Evolutionary conservation across 2,888 invertebrate species (phyloP).

Genomic region (Hipparchia semele): DNA sequence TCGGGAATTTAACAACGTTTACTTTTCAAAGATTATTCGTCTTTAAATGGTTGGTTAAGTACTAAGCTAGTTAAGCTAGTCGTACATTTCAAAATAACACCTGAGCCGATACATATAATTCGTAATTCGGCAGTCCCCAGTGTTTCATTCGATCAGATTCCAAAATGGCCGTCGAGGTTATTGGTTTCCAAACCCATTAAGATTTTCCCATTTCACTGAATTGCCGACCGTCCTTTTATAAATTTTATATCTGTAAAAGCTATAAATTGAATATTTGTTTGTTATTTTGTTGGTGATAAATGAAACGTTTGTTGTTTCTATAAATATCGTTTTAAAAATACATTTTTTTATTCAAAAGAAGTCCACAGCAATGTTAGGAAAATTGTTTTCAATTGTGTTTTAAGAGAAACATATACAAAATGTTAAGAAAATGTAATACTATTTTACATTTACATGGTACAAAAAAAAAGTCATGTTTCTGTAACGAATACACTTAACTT

Average conservation of each 20-base stretch:
- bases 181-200: conserved; percentile 36
- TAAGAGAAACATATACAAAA: background rate
- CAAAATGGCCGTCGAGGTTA: conserved; percentile 35
- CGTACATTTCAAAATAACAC: conserved; percentile 32
- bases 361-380: background rate
- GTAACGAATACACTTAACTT: no score
- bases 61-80: background rate
- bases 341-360: conserved; percentile 5
- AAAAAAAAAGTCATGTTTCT: no score
- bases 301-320: background rate
- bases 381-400: background rate
- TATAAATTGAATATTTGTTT: conserved; percentile 15
- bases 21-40: background rate
- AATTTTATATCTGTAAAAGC: conserved; percentile 21
- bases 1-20: background rate
- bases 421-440: no score
- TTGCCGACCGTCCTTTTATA: conserved; percentile 28
- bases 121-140: conserved; percentile 27
- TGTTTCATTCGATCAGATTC: conserved; percentile 34
- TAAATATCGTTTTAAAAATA: conserved; percentile 7
- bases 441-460: no score
- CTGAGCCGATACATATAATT: conserved; percentile 35
- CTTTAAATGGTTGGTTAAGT: no score
- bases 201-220: conserved; percentile 34
- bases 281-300: conserved; percentile 7